Base-by-base conservation (phyloP, 1,140 invertebrate genomes). In the Zaprionus kolodkinae region DNA sequence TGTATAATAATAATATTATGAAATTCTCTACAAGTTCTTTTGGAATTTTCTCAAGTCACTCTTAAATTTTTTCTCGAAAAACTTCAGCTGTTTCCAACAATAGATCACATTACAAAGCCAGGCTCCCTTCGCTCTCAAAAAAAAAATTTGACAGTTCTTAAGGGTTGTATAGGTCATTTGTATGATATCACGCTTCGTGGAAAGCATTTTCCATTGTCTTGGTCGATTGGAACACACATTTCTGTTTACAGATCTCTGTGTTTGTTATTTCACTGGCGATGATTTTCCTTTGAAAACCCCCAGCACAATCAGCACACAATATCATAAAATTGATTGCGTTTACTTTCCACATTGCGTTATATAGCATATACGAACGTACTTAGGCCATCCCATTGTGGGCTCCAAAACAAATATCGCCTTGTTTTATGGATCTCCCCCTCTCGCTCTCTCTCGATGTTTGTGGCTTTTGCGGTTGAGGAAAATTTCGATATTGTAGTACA, bases 261-360 rank as follows among this genome's bases (percentile, higher is more conserved):
- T 43, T 12, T 40, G 38, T 48, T 50, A 35, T 68, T 57, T 36
- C 35, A 36, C 27, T 57, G 36, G 27, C 27, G 15, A 35, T 57
- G n/a, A n/a, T 61, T 12, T 38, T 60, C 10, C 45, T 30, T 27
- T 54, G 56, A 36, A 45, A 35, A 60, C 59, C 36, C 36, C 59
- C 40, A 36, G 48, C 57, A 70, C 48, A 68, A 68, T 68, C 65
- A 50, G 40, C 65, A 40, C 50, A 66, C 52, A 66, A 54, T 55
- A 70, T 63, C 67, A 63, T 70, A 52, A 63, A 70, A 54, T 60
- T 52, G 59, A 70, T 70, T 70, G 59, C 67, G 57, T 70, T 62
- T 17, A 60, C 67, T 45, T 70, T 25, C 52, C 21, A 45, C 40
- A 30, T 55, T 55, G 52, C 52, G 52, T 9, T 54, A 54, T 48